These are phyloP conservation scores for Drosophila ustulata DNA, from an alignment of 2,888 invertebrate species.

Conservation along the genomic window DNA sequence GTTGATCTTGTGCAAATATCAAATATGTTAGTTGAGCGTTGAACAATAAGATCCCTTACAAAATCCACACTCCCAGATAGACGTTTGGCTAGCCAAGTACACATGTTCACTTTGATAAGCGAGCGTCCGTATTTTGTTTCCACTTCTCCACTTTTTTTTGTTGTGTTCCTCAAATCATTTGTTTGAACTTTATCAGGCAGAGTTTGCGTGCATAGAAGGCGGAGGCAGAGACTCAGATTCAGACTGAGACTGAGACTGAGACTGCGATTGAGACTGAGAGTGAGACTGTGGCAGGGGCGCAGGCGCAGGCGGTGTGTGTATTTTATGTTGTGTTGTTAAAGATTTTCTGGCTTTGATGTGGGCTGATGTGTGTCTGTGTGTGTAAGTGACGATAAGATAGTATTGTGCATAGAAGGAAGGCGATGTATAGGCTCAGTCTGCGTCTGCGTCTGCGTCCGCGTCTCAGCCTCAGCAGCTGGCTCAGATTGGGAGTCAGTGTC, in stretches of 20 bases:
- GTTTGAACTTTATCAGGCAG: conserved; percentile 67
- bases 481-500: conserved; percentile 35
- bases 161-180: conserved; percentile 45
- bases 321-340: conserved; percentile 37
- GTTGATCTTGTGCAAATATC: conserved; percentile 72
- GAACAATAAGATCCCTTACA: conserved; percentile 65
- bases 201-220: conserved; percentile 44
- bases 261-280: background rate
- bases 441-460: too few relatives aligned
- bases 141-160: conserved; percentile 6
- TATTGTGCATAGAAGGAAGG: conserved; percentile 34
- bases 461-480: conserved; percentile 14
- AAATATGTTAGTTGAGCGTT: conserved; percentile 54
- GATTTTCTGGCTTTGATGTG: conserved; percentile 61
- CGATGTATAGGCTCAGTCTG: conserved; percentile 14
- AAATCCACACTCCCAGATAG: conserved; percentile 37
- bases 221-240: conserved; percentile 11
- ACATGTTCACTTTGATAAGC: conserved; percentile 58
- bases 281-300: background rate
- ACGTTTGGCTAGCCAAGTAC: conserved; percentile 26
- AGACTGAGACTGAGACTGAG: too few relatives aligned
- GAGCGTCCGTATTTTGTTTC: conserved; percentile 14
- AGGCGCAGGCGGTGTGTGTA: conserved; percentile 19
- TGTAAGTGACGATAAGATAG: conserved; percentile 50
- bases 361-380: conserved; percentile 18